Evolutionary conservation across 1,140 invertebrate species (phyloP), one percentile per base, ranked within the genome.

Genomic region (Papilio helenus): DNA sequence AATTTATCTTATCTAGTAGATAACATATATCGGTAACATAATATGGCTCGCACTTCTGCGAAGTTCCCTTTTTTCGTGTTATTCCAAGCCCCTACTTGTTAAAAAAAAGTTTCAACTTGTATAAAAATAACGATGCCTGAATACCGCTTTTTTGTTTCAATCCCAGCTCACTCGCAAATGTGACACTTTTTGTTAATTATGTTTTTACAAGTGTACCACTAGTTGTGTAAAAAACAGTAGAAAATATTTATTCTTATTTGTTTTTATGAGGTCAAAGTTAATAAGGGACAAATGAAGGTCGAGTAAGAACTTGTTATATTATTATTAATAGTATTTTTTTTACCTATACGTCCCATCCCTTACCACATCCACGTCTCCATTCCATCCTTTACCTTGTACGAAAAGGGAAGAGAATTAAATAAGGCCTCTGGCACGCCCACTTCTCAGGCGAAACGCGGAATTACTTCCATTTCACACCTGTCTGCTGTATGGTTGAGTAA

Each of bases 1-100:
- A 87, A 79, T 81, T 78, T 86, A 86, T 85, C 85, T 88, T 85
- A 88, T 87, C 87, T 85, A 76, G 10, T 39, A 79, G 87, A 88
- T 88, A 86, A 84, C 80, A 78, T 51, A 23, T 42, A 76, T 61
- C 12, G 34, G 72, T 81, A 78, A 79, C 44, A 72, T 79, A 83
- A 74, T 74, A 73, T 79, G 78, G 79, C 78, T 77, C 76, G 68
- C 79, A 72, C 26, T 84, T 76, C 74, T 73, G 42, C 72, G 82
- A 82, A 82, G 49, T 76, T 39, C 49, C 55, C 51, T 58, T 26
- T 76, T 65, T 76, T 61, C 51, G 9, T 76, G 74, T 76, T 76
- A 58, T 39, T 58, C 29, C 42, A 51, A 71, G 39, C 61, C 39
- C 51, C 58, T n/a, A 20, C 3, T 55, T 29, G 46, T 58, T 46